Conservation (phyloP, 2,113 vertebrate genomes). For the Xiphophorus maculatus region DNA sequence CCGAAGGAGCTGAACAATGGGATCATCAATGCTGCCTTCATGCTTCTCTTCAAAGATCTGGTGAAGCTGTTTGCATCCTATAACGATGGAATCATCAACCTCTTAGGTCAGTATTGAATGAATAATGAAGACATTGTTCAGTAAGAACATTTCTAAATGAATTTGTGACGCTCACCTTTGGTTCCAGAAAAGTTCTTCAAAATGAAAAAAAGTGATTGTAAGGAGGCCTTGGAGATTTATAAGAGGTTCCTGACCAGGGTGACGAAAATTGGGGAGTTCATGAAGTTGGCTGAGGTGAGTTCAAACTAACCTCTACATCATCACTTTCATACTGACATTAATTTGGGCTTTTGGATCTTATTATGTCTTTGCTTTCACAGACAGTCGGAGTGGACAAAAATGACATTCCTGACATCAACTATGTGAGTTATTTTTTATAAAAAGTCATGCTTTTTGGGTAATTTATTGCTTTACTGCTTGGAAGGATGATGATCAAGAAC, state of each 20-base stretch:
- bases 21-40: constrained; percentile 95
- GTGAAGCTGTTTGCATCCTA: constrained; percentile 99
- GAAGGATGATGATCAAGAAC: background rate
- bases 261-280: constrained; percentile 97
- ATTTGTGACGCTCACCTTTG: constrained; percentile 1
- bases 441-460: background rate
- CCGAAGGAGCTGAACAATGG: constrained; percentile 98
- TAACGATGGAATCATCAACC: constrained; percentile 98
- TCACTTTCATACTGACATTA: background rate
- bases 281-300: constrained; percentile 96
- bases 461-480: background rate
- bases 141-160: background rate
- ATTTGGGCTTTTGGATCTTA: background rate
- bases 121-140: background rate
- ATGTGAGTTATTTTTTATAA: constrained; percentile 83
- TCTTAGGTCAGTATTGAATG: constrained; percentile 85
- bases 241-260: constrained; percentile 97
- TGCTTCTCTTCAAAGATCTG: constrained; percentile 99
- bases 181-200: constrained; percentile 98
- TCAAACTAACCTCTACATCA: background rate
- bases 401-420: constrained; percentile 98
- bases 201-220: constrained; percentile 99
- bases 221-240: constrained; percentile 98
- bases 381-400: constrained; percentile 99
- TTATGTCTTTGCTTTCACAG: constrained; percentile 72